Percentiles rank a stretch among this genome's conserved stretches.
Evolutionary conservation across 2,888 invertebrate species (phyloP).

Genomic region (Hirtodrosophila alboralis): DNA sequence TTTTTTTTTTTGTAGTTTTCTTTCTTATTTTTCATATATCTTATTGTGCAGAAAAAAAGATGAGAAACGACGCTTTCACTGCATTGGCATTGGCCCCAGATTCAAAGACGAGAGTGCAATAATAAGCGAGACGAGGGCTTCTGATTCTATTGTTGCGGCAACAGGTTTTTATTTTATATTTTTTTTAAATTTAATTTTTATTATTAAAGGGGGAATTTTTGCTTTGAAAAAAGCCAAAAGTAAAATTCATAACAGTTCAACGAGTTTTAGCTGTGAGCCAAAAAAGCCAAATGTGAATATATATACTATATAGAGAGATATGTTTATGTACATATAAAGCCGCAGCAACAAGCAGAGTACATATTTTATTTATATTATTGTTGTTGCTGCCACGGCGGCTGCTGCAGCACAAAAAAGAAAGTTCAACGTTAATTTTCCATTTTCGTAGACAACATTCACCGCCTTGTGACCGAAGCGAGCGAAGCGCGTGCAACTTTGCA

Average conservation of each 20-base stretch:
- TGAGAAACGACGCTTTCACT: conserved; percentile 77
- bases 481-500: conserved; percentile 71
- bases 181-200: too few relatives aligned
- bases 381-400: conserved; percentile 35
- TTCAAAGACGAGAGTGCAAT: conserved; percentile 34
- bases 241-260: conserved; percentile 69
- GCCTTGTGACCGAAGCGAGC: conserved; percentile 54
- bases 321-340: conserved; percentile 21
- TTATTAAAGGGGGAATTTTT: conserved; percentile 6
- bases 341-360: conserved; percentile 37
- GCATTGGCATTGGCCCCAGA: conserved; percentile 35
- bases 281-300: conserved; percentile 57
- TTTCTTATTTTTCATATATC: conserved; percentile 2
- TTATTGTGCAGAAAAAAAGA: conserved; percentile 47
- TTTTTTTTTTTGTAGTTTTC: conserved; percentile 20
- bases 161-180: conserved; percentile 55
- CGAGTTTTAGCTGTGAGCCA: conserved; percentile 57
- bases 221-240: conserved; percentile 64
- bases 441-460: conserved; percentile 74
- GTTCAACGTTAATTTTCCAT: conserved; percentile 75
- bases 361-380: conserved; percentile 74
- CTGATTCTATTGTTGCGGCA: conserved; percentile 62
- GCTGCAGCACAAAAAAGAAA: conserved; percentile 71
- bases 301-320: too few relatives aligned
- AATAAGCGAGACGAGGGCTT: conserved; percentile 4